Percentiles rank a stretch among this genome's conserved stretches.
phyloP scores from a whole-genome alignment of 2,797 vertebrate species.

The Tragopan temminckii region DNA sequence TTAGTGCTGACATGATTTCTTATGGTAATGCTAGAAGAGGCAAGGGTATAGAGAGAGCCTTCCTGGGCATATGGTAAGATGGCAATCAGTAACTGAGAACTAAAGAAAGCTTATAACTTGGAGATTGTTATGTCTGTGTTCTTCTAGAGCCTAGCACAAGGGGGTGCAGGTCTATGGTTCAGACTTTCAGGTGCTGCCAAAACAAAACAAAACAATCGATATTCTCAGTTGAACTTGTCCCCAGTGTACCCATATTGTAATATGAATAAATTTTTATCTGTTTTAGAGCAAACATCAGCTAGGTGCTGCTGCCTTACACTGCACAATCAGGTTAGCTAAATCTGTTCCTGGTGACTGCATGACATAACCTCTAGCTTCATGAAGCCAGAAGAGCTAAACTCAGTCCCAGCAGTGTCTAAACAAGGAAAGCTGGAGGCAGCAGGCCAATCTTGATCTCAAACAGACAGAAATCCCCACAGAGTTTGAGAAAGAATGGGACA shows the following conservation, averaged over 20 bases:
- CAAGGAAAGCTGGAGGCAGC: neutral
- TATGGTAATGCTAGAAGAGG: neutral
- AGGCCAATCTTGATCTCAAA: neutral
- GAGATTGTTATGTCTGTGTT: neutral
- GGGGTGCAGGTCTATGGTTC: accelerated
- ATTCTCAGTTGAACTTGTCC: neutral
- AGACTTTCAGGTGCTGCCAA: neutral
- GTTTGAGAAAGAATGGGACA: neutral
- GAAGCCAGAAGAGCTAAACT: neutral
- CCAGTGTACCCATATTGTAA: neutral
- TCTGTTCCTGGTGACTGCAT: neutral
- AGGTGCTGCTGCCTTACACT: neutral
- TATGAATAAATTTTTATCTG: neutral
- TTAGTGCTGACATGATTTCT: accelerated
- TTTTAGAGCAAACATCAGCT: neutral
- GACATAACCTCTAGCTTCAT: neutral
- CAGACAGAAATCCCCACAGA: neutral
- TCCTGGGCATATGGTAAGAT: neutral
- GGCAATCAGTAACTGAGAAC: neutral
- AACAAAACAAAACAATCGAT: neutral
- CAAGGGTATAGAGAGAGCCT: neutral
- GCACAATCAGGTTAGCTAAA: neutral
- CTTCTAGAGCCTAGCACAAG: neutral
- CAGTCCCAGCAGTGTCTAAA: neutral
- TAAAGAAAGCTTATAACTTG: neutral